phyloP scores from a whole-genome alignment of 2,797 vertebrate genomes.

The Sebastes cheni region DNA sequence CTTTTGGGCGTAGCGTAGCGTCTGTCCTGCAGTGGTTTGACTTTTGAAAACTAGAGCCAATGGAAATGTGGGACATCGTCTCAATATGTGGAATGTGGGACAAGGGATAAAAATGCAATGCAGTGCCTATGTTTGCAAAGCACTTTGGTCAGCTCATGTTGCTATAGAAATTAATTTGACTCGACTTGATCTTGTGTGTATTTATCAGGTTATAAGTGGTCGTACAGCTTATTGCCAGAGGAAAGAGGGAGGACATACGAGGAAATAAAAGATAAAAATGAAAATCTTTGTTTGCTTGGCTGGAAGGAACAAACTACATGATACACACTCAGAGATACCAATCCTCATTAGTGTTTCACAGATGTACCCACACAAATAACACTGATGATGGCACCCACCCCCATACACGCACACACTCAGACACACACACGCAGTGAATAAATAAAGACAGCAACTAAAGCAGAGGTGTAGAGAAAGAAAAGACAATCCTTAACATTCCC shows the following conservation, averaged over 20 bases:
- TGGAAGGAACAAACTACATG: constrained; percentile 3
- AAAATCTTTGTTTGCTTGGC: constrained; percentile 3
- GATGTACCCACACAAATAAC: constrained; percentile 39
- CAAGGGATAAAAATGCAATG: no score
- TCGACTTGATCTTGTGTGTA: neutral
- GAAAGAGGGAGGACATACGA: neutral
- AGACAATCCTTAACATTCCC: constrained; percentile 29
- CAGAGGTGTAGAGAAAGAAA: neutral
- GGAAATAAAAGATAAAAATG: neutral
- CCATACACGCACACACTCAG: neutral
- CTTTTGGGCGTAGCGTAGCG: no score
- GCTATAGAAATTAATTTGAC: neutral
- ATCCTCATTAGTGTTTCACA: constrained; percentile 49
- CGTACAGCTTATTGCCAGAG: neutral
- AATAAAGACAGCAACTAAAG: constrained; percentile 10
- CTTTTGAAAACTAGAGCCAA: no score
- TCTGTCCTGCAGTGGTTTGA: no score
- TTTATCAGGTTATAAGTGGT: neutral
- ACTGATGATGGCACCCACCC: constrained; percentile 7
- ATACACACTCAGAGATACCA: neutral
- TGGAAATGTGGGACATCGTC: no score
- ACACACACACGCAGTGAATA: neutral
- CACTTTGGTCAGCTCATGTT: no score
- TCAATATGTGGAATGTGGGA: no score
- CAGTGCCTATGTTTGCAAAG: no score